Evolutionary conservation across 2,113 vertebrate genomes (phyloP), one percentile per base, ranked within the genome.

Genomic region (Semnopithecus entellus): DNA sequence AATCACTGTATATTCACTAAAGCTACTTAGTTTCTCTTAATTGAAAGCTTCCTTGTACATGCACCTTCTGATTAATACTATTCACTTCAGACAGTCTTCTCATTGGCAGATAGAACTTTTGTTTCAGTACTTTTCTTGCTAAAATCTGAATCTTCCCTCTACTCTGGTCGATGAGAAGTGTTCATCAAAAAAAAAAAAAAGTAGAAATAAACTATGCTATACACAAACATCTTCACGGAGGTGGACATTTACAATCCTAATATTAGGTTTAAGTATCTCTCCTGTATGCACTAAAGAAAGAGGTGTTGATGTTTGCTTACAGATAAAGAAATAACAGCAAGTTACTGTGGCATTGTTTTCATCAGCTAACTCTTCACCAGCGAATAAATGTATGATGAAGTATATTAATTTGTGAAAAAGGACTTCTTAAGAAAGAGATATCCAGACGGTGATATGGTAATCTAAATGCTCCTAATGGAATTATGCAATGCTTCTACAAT

Each of bases 381-480:
- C 91, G 66, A 97, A 97, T 96, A 98, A 97, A 97, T 92, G 66
- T 92, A 95, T 95, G 79, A 97, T 90, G 93, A 97, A 76, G 72
- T 96, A 94, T 94, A 97, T 97, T 98, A 98, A 97, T 97, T 76
- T 94, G 76, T 96, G 66, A 92, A 97, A 97, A 97, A 97, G 79
- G 90, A 94, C 0, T 35, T 86, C 92, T 97, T 91, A 96, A 92
- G 96, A 97, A 98, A 98, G 95, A 98, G 61, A 92, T 93, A 97
- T 90, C 97, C 98, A 98, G 97, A 97, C 98, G 97, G 95, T 97
- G 61, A 83, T 89, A 64, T 61, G 45, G 94, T 94, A 98, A 82
- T 98, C 85, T 95, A 87, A 98, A 96, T 95, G 94, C 73, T 98
- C 91, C 95, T 98, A 98, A 97, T 96, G 93, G 96, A 97, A 97